A percentile compares a stretch with the other conserved stretches of the same genome.
Evolutionary conservation across 2,888 invertebrate genomes (phyloP).

Genomic region (Sminthurinus aureus): DNA sequence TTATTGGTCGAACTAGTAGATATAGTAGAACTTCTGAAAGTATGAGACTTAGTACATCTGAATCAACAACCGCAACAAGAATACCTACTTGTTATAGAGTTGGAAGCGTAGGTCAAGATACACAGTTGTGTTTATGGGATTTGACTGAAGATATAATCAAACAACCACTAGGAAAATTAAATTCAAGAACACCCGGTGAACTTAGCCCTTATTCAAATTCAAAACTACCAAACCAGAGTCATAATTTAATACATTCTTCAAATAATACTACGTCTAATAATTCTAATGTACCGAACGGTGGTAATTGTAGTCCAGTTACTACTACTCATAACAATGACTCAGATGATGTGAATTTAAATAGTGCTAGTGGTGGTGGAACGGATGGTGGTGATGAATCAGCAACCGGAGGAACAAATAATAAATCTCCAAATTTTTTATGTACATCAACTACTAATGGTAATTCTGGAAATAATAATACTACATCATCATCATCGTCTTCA

Average conservation of each 20-base stretch:
- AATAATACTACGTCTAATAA: neutral
- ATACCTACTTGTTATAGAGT: conserved; percentile 75
- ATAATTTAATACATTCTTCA: conserved; percentile 27
- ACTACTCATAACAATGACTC: neutral
- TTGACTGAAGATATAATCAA: conserved; percentile 92
- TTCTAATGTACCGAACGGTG: neutral
- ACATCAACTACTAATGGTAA: conserved; percentile 24
- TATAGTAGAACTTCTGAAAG: conserved; percentile 48
- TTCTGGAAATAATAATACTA: neutral
- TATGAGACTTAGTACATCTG: conserved; percentile 50
- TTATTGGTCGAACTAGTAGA: conserved; percentile 50
- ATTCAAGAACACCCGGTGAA: conserved; percentile 56
- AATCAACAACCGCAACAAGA: conserved; percentile 60
- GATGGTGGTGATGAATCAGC: neutral
- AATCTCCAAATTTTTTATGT: conserved; percentile 14
- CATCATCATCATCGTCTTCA: conserved; percentile 6
- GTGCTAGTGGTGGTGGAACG: neutral
- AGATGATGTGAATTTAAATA: neutral
- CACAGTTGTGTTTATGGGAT: conserved; percentile 98
- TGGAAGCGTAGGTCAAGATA: conserved; percentile 97
- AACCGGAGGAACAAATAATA: neutral
- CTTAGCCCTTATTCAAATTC: conserved; percentile 56
- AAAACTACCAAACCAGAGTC: conserved; percentile 53
- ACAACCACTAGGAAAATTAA: conserved; percentile 54
- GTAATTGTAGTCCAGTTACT: conserved; percentile 10